These are phyloP conservation scores for Mallateleia sp. DNA, from an alignment of 2,888 invertebrate species.

Conservation along the genomic window DNA sequence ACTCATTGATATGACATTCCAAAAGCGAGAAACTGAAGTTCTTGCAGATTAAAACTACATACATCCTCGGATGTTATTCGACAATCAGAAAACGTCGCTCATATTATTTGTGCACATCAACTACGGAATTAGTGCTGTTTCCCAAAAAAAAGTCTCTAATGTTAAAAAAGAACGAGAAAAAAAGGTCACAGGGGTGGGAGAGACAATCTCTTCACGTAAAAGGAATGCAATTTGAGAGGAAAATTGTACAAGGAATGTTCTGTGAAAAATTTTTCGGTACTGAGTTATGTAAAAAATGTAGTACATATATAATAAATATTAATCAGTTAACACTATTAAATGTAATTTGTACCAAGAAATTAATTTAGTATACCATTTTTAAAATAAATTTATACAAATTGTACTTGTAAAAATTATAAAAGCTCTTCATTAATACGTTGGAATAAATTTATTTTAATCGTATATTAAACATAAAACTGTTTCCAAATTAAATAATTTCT, in stretches of 20 bases:
- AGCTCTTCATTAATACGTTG: too few species aligned
- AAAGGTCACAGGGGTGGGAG: constrained; percentile 3
- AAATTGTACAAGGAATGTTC: constrained; percentile 70
- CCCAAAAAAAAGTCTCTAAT: constrained; percentile 28
- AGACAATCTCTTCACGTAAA: constrained; percentile 26
- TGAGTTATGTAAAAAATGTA: constrained; percentile 71
- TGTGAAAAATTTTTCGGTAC: constrained; percentile 58
- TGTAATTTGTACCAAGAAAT: too few species aligned
- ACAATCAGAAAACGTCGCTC: constrained; percentile 46
- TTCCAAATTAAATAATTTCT: too few species aligned
- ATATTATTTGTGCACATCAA: constrained; percentile 42
- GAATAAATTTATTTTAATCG: too few species aligned
- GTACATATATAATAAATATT: too few species aligned
- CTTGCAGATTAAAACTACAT: not conserved
- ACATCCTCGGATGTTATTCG: not conserved
- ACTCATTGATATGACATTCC: not conserved
- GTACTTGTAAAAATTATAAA: too few species aligned
- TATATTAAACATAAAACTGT: too few species aligned
- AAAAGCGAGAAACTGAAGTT: not conserved
- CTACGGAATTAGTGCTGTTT: constrained; percentile 57
- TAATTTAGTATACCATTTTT: too few species aligned
- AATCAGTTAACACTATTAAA: too few species aligned
- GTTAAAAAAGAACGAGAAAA: constrained; percentile 48
- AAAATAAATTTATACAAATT: too few species aligned
- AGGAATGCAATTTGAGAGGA: constrained; percentile 73